Conservation (phyloP, 2,888 invertebrate species). For the Lydus trimaculatus region DNA sequence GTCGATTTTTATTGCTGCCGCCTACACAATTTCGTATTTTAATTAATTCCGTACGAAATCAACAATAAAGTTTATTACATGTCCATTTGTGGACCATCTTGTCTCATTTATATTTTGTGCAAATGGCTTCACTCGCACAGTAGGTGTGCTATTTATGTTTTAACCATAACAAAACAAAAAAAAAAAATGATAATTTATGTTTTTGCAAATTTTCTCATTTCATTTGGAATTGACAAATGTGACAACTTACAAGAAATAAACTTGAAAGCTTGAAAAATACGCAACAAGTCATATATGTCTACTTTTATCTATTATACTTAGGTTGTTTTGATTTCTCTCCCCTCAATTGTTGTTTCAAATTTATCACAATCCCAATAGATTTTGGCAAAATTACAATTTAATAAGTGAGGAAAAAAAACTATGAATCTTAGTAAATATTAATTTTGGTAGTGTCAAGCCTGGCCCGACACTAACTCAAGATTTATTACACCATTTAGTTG, state of each 20-base stretch:
- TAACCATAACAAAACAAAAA: not conserved
- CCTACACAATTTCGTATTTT: too few relatives aligned
- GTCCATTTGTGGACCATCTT: not conserved
- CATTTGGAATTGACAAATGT: not conserved
- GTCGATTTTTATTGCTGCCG: too few relatives aligned
- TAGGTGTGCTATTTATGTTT: not conserved
- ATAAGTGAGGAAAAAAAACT: not conserved
- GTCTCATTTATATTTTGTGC: not conserved
- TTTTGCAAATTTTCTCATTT: not conserved
- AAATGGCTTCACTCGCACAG: not conserved
- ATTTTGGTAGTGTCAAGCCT: not conserved
- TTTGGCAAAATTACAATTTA: not conserved
- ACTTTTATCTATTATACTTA: not conserved
- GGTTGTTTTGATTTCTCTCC: not conserved
- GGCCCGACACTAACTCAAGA: not conserved
- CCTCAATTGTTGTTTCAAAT: not conserved
- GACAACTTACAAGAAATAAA: conserved; percentile 2
- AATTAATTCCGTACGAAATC: not conserved
- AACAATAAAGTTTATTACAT: not conserved
- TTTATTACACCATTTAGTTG: conserved; percentile 1
- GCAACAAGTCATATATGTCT: conserved; percentile 3
- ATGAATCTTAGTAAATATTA: not conserved
- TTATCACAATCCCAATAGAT: not conserved
- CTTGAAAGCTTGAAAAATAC: not conserved
- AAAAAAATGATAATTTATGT: too few relatives aligned